Base-by-base conservation (phyloP, 2,113 vertebrate genomes). In the Ciconia stormi region DNA sequence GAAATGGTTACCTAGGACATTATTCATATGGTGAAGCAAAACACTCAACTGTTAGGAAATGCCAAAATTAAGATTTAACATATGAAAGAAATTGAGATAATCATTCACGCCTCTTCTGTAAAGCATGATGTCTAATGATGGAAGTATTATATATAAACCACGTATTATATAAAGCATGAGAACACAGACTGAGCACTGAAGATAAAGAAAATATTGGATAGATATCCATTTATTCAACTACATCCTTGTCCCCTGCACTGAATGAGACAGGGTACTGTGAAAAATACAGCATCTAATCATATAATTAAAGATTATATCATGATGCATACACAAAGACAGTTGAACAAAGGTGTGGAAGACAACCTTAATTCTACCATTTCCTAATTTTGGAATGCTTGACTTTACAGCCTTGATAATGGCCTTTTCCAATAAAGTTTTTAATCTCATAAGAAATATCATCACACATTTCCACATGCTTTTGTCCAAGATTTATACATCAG, bases 301-400 rank as follows among this genome's bases (percentile, higher is more conserved):
- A 52, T 95, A 95, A 93, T 96, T 96, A 97, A 97, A 97, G 95
- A 95, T 89, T 87, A 40, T 97, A 94, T 97, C 94, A 79, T 44
- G 56, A 91, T 71, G 63, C 44, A 77, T 71, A 80, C 40, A 96
- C 87, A 96, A 93, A 93, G 88, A 50, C 2, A 5, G 44, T 50
- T 82, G 79, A 97, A 97, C 67, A 96, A 97, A 91, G 63, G 59
- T 79, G 38, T 0, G 1, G 72, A 94, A 93, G 82, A 82, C 90
- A 87, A 84, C 40, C 69, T 89, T 94, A 97, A 95, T 87, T 93
- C 95, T 82, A 81, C 52, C 61, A 84, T 79, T 93, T 92, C 92
- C 86, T 91, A 87, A 82, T 81, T 96, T 69, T 95, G 72, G 78
- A 92, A 92, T 87, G 77, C 61, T 94, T 97, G 89, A 96, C 94